Base-by-base conservation (phyloP, 2,888 invertebrate species). In the Leucozona laternaria region DNA sequence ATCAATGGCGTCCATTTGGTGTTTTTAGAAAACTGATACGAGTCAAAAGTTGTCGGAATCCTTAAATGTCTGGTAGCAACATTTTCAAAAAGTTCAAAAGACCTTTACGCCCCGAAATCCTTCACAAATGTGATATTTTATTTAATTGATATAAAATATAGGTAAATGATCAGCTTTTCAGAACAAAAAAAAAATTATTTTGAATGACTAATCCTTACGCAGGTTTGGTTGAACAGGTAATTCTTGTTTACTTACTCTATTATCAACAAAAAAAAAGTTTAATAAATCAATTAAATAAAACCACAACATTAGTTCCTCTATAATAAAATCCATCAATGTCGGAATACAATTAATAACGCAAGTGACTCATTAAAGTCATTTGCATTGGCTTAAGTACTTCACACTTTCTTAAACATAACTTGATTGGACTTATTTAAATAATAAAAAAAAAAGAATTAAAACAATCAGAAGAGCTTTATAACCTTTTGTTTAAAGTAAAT, bases 261-360 rank as follows among this genome's bases (percentile, higher is more conserved):
- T 43, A n/a, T n/a, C n/a, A n/a, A 43, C 1, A 43, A n/a, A 6
- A 43, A 43, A 53, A 25, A 25, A 53, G 25, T 25, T 53, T 22
- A 6, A 6, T 53, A n/a, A 15, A 15, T 22, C 15, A 25, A 53
- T n/a, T n/a, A 15, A 2, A n/a, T 5, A 28, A 55, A 28, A 0
- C 25, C 7, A 15, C 28, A 28, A 28, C 15, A 10, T 60, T 60
- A n/a, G 40, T 60, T 7, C 10, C 17, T 58, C 20, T 4, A 37
- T 13, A 31, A 31, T 40, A 22, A 15, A 40, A 64, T 64, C 45
- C 11, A 64, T 17, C 64, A 64, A 64, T 64, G 64, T 45, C 28
- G 10, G 0, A 43, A 40, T 17, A 31, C 28, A n/a, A 64, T 25
- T 64, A 45, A 31, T 28, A 64, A 28, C 28, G 45, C 3, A 25